Conservation (phyloP, 1,140 invertebrate species). For the Cydia pomonella region DNA sequence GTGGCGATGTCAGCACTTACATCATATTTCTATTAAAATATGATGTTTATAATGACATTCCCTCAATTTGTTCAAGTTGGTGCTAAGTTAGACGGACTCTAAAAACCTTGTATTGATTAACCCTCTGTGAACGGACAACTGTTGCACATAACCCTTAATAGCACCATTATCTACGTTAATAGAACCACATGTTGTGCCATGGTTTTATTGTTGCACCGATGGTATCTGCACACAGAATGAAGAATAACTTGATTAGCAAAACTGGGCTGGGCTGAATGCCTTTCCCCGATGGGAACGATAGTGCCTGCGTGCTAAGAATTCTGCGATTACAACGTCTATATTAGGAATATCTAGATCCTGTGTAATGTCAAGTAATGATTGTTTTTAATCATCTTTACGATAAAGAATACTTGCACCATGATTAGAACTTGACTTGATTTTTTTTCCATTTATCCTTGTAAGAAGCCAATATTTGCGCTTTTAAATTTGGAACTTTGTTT, state of each 20-base stretch:
- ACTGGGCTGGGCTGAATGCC: slow-evolving; percentile 15
- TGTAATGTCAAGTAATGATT: not conserved
- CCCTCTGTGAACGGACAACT: too few relatives aligned
- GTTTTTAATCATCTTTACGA: not conserved
- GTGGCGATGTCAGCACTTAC: too few relatives aligned
- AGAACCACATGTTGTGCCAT: not conserved
- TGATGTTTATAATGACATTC: too few relatives aligned
- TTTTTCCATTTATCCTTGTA: too few relatives aligned
- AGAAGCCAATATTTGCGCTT: too few relatives aligned
- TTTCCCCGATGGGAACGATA: not conserved
- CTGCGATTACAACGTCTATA: not conserved
- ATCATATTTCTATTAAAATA: too few relatives aligned
- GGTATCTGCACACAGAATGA: slow-evolving; percentile 8
- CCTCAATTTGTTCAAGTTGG: too few relatives aligned
- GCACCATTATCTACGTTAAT: not conserved
- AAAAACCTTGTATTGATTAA: not conserved
- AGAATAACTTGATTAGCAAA: slow-evolving; percentile 24
- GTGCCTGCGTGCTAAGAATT: not conserved
- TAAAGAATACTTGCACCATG: not conserved
- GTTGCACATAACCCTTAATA: not conserved
- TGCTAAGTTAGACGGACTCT: too few relatives aligned
- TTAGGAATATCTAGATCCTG: not conserved
- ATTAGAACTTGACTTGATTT: too few relatives aligned
- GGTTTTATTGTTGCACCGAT: not conserved
- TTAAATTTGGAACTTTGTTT: too few relatives aligned